These are phyloP conservation scores for Peromyscus eremicus DNA, from an alignment of 2,797 vertebrate species.

Conservation along the genomic window DNA sequence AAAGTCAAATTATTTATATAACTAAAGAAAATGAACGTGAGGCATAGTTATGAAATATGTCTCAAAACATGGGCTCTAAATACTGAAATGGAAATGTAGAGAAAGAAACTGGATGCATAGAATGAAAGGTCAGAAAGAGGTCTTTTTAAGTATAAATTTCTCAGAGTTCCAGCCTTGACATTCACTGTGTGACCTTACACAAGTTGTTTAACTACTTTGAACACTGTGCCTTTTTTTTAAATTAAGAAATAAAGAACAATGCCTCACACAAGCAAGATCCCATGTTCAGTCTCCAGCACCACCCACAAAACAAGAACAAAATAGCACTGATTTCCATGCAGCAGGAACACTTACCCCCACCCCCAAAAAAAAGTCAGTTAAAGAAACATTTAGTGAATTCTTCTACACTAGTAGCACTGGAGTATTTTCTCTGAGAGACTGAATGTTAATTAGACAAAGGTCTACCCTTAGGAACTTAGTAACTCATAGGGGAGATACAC, in stretches of 20 bases:
- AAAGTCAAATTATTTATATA: not conserved
- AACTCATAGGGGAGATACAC: not conserved
- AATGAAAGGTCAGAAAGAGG: not conserved
- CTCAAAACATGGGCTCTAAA: not conserved
- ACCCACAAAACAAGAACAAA: not conserved
- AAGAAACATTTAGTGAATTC: conserved; percentile 30
- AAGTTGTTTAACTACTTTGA: not conserved
- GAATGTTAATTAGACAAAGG: conserved; percentile 51
- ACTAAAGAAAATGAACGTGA: not conserved
- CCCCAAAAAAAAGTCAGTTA: not conserved
- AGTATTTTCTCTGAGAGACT: conserved; percentile 47
- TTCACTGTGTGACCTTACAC: not conserved
- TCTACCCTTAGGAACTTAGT: conserved; percentile 32
- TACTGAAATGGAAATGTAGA: not conserved
- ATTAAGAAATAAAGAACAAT: not conserved
- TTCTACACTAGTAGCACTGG: not conserved
- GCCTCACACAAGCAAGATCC: not conserved
- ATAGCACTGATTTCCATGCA: not conserved
- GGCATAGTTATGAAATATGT: not conserved
- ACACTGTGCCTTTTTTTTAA: not conserved
- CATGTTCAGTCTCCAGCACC: not conserved
- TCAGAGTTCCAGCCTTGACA: not conserved
- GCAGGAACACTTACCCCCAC: not conserved
- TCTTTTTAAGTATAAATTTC: not conserved
- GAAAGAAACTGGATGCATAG: not conserved